Evolutionary conservation across 2,888 invertebrate species (phyloP), one percentile per base, ranked within the genome.

Genomic region (Aphidoletes aphidimyza): DNA sequence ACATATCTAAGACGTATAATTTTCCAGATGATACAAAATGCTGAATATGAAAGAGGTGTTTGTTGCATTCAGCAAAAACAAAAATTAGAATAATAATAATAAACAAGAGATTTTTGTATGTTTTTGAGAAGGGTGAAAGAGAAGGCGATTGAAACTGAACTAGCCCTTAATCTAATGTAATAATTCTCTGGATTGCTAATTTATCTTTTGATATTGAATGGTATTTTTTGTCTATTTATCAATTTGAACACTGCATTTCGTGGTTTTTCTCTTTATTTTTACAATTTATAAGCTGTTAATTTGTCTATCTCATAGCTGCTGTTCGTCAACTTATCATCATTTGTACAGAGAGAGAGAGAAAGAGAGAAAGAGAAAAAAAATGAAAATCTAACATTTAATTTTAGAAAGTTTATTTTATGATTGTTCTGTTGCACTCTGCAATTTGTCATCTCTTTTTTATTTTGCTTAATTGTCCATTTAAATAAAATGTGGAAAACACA

Each of bases 401-500:
- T 39, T 39, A 8, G 5, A 39, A n/a, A n/a, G n/a, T 39, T 39
- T 39, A 39, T 47, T 47, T 47, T 47, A 2, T 47, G 47, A 17
- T 47, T 14, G 2, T 47, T 47, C 19, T 47, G 8, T 47, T 47
- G 3, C 17, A 47, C 11, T 39, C 5, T 39, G 5, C 39, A 8
- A 39, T 39, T 47, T 19, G 22, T 22, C n/a, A n/a, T n/a, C n/a
- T 54, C 22, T 54, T 22, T 22, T 69, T 14, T 69, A 3, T 30
- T 69, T 30, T 14, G 30, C 8, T 69, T 9, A 69, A 6, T 30
- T 54, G 26, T n/a, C n/a, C 30, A 54, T 69, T 69, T 30, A 30
- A 69, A 69, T 30, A 69, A 69, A 69, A 69, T 69, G 69, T 54
- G 14, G 69, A 30, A 69, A 69, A 69, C 14, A 69, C 34, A 69